phyloP scores from a whole-genome alignment of 1,140 invertebrate species.

The Lepidurus arcticus region DNA sequence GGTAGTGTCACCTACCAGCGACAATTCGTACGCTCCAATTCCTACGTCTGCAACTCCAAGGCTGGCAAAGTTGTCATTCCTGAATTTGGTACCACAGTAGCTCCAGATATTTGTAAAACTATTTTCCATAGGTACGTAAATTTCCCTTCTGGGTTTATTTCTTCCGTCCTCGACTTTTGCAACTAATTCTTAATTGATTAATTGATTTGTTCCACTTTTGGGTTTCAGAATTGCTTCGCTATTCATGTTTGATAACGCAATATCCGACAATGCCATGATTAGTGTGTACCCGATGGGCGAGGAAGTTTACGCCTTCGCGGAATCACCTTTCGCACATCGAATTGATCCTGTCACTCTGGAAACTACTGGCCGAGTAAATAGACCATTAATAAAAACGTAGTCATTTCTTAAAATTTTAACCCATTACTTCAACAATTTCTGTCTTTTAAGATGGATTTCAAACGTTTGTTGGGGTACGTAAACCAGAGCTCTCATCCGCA shows the following conservation, averaged over 20 bases:
- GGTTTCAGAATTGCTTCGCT: conserved; percentile 55
- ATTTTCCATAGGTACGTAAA: conserved; percentile 42
- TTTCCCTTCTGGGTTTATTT: conserved; percentile 11
- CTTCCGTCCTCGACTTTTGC: conserved; percentile 28
- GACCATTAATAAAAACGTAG: conserved; percentile 16
- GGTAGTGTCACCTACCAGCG: conserved; percentile 43
- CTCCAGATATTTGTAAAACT: conserved; percentile 41
- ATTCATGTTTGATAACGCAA: conserved; percentile 58
- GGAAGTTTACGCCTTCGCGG: conserved; percentile 74
- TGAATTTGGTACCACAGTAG: conserved; percentile 39
- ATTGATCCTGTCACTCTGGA: conserved; percentile 64
- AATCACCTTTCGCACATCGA: conserved; percentile 70
- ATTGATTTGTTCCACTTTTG: neutral
- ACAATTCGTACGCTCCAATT: conserved; percentile 41
- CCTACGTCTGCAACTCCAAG: conserved; percentile 42
- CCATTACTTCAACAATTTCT: conserved; percentile 33
- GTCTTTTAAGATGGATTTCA: conserved; percentile 56
- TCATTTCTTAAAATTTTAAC: neutral
- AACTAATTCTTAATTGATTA: neutral
- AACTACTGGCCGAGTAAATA: conserved; percentile 51
- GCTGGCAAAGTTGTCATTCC: conserved; percentile 41
- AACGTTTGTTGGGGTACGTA: conserved; percentile 63
- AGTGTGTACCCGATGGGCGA: conserved; percentile 81
- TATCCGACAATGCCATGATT: conserved; percentile 80
- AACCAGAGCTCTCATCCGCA: conserved; percentile 84